phyloP scores from a whole-genome alignment of 2,888 invertebrate genomes.

The Amiota minor region DNA sequence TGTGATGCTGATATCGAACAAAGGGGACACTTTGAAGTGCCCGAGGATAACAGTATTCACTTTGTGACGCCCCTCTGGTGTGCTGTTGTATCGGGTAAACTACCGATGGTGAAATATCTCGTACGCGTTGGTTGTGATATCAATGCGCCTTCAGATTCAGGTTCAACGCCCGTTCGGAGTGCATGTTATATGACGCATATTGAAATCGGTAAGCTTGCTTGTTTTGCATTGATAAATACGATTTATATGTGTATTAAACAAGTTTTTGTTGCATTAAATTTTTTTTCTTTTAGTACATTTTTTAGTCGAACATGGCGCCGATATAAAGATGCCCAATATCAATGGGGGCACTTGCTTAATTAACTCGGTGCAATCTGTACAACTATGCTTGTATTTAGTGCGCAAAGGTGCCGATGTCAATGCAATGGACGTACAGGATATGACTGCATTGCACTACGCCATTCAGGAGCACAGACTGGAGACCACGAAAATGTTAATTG shows the following conservation, averaged over 20 bases:
- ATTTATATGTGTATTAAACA: neutral
- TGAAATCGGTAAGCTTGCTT: conserved; percentile 76
- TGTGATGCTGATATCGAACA: conserved; percentile 91
- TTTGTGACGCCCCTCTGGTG: conserved; percentile 93
- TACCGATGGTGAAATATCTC: conserved; percentile 84
- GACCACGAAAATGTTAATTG: conserved; percentile 86
- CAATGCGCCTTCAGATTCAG: conserved; percentile 90
- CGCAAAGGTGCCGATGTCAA: conserved; percentile 87
- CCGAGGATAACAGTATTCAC: conserved; percentile 84
- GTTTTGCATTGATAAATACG: neutral
- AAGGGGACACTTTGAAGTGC: conserved; percentile 87
- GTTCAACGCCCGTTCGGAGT: conserved; percentile 90
- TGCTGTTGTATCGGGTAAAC: conserved; percentile 89
- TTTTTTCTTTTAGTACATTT: conserved; percentile 77
- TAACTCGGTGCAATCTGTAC: conserved; percentile 90
- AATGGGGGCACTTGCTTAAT: conserved; percentile 95
- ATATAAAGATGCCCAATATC: conserved; percentile 87
- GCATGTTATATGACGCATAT: conserved; percentile 94
- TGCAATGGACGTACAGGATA: conserved; percentile 90
- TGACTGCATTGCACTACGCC: conserved; percentile 95
- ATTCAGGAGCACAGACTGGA: conserved; percentile 88
- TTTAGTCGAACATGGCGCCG: conserved; percentile 86
- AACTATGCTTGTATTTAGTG: conserved; percentile 86
- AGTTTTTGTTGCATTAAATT: neutral
- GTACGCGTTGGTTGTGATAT: conserved; percentile 85